phyloP scores from a whole-genome alignment of 2,113 vertebrate species.

The Cacatua alba region DNA sequence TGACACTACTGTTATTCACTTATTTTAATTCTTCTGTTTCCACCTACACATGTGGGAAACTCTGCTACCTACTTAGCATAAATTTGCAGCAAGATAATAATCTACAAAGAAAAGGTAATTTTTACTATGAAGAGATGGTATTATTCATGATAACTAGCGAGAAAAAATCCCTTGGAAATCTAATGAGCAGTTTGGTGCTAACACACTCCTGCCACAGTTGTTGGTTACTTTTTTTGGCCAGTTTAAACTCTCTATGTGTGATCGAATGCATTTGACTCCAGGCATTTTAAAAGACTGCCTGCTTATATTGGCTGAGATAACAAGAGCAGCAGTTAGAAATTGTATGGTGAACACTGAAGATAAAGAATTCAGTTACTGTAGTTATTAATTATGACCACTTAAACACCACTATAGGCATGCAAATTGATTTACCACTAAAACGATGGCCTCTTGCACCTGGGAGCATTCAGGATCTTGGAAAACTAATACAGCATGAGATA shows the following conservation, averaged over 20 bases:
- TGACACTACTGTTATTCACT: not conserved
- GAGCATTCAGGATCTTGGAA: not conserved
- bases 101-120: not conserved
- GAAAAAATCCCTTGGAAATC: not conserved
- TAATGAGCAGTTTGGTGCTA: not conserved
- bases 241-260: not conserved
- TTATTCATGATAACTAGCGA: not conserved
- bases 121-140: not conserved
- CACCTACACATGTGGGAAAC: not conserved
- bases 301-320: not conserved
- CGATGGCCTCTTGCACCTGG: not conserved
- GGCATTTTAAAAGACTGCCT: not conserved
- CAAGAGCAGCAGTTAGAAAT: not conserved
- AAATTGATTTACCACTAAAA: not conserved
- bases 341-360: not conserved
- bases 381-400: not conserved
- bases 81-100: slow-evolving; percentile 2
- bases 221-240: not conserved
- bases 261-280: not conserved
- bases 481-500: not conserved
- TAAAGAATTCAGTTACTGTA: not conserved
- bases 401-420: not conserved
- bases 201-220: not conserved
- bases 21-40: slow-evolving; percentile 21
- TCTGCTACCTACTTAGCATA: not conserved